Base-by-base conservation (phyloP, 2,888 invertebrate genomes). In the Boloria euphrosyne region DNA sequence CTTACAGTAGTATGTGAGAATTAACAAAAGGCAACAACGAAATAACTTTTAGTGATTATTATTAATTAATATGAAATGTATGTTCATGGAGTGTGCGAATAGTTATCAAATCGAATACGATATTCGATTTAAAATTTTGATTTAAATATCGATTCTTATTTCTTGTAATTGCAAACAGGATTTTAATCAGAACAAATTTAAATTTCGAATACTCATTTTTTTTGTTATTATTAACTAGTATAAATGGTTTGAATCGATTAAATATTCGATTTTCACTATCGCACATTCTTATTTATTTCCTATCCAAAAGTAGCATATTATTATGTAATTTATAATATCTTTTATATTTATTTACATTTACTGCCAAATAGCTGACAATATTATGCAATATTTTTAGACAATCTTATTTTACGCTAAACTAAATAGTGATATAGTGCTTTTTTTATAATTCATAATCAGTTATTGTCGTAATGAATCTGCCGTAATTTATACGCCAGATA, bases 361-460 rank as follows among this genome's bases (percentile, higher is more conserved):
- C 69, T 65, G 67, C 70, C 70, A 70, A 68, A 67, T 67, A 68
- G 57, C 62, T 62, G 68, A 69, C 66, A 62, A 65, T 65, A 68
- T 66, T 57, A 47, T 65, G 65, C 65, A 71, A 66, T 68, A 71
- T 66, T 73, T 72, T 72, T 69, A 69, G 69, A 69, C 49, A 58
- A 47, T 65, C 60, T 71, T 65, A 69, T 71, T 71, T 60, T 69
- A 71, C 18, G 62, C 62, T 59, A 62, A 54, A 63, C 65, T 43
- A n/a, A n/a, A 66, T 66, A 65, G 55, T 13, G 47, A 17, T 16
- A 54, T 58, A 57, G 44, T 58, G 66, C 66, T 69, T 69, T 64
- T 69, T 60, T 61, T 64, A 64, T 63, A 60, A 63, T 62, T 55
- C 53, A 22, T 31, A 44, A 27, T 49, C 55, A 49, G 47, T 53